Evolutionary conservation across 2,888 invertebrate species (phyloP), one percentile per base, ranked within the genome.

Genomic region (Noctua janthina): DNA sequence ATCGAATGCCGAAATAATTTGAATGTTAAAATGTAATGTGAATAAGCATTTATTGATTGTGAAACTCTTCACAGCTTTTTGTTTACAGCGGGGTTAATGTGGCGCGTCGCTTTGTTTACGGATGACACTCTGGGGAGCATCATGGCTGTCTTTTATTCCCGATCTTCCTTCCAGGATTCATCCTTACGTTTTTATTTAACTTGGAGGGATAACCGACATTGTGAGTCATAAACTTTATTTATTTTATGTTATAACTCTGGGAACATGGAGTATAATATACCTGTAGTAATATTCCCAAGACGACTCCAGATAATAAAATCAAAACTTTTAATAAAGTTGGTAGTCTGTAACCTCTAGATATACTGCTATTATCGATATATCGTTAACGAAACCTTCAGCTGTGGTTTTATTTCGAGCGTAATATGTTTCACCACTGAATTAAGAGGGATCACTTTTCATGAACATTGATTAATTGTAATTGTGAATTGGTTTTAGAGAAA

Each of bases 1-100:
- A 84, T 85, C 68, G 77, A 85, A 88, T 90, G 86, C 91, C 87
- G 86, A 91, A 92, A 90, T 90, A 78, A 83, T 87, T 80, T 77
- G 64, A 39, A 66, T 66, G 66, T 39, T 39, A 20, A 7, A 79
- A 77, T 84, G 76, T 76, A 69, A 71, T 78, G 69, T 86, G 73
- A 77, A 82, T 79, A 81, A 81, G 70, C 35, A 73, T 46, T 72
- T 77, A 69, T 70, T 67, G 68, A 78, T 89, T 88, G 75, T 73
- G 82, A 81, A 89, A 89, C 70, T 66, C 46, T 70, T 79, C 51
- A 59, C 49, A 62, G 39, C 20, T 73, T 62, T 78, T 66, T 74
- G 67, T 77, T 77, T 78, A 67, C 73, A 75, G 51, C 56, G 8
- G 23, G 70, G 51, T 70, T 78, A 76, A 74, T 81, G 67, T 73